Base-by-base conservation (phyloP, 2,888 invertebrate species). In the Aproaerema taeniolella region DNA sequence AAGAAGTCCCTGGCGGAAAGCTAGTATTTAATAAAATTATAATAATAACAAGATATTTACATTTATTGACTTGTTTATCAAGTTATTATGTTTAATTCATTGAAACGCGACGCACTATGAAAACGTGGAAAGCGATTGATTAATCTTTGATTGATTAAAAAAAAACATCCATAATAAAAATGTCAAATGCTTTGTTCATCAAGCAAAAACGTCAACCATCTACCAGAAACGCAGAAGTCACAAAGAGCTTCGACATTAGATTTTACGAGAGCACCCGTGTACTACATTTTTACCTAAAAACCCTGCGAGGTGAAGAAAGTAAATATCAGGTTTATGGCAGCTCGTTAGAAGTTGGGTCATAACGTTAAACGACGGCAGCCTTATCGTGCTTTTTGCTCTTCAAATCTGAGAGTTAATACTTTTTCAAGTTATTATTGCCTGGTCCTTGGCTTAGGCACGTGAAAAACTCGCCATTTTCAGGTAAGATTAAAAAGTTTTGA, bases 271-370 rank as follows among this genome's bases (percentile, higher is more conserved):
- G 50, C 45, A 47, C 43, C 50, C 39, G 17, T 34, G 32, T 47
- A 41, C 39, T 39, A 64, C 58, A 62, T 67, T 71, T 68, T 67
- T 69, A 66, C 68, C 60, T 66, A 50, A 41, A 55, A 49, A 51
- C 49, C 51, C 38, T 49, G 39, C 36, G 48, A 67, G 66, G 65
- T 61, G 62, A 67, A 66, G 68, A 67, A 64, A 75, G 80, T 79
- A 80, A 79, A 81, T 78, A 77, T 65, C 60, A 65, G 73, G 66
- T 83, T 83, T 82, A 85, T 71, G 76, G 63, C 68, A 60, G 55
- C 75, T 82, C 82, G 79, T 85, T 81, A 81, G 67, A 82, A 83
- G 69, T 83, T 82, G 36, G 71, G 61, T 66, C 68, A 67, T 82
- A 81, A 83, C 64, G 57, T 64, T 71, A 72, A 80, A 79, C 71